phyloP scores from a whole-genome alignment of 1,140 invertebrate genomes.

The Telenomus remus region DNA sequence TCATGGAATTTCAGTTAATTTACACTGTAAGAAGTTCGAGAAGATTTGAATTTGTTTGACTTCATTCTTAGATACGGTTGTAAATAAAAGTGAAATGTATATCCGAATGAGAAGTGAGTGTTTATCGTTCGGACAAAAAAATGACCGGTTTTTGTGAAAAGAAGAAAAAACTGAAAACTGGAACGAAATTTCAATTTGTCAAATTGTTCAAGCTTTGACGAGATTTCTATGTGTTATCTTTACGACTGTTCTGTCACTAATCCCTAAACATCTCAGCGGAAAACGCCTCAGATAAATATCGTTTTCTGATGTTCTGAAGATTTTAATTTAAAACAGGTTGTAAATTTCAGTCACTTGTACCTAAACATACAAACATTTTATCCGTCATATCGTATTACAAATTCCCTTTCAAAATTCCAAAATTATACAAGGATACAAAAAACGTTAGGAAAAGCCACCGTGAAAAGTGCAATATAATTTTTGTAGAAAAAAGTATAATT shows the following conservation, averaged over 20 bases:
- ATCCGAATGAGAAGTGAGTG: too few relatives aligned
- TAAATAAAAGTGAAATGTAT: too few relatives aligned
- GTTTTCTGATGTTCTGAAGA: not conserved
- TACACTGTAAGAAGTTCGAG: too few relatives aligned
- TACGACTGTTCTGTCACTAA: conserved; percentile 7
- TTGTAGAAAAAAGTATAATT: conserved; percentile 13
- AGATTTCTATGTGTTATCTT: conserved; percentile 5
- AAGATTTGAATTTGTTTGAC: too few relatives aligned
- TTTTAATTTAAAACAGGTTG: not conserved
- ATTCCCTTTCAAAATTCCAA: too few relatives aligned
- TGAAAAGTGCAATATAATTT: conserved; percentile 4
- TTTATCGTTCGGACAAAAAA: too few relatives aligned
- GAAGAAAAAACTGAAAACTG: not conserved
- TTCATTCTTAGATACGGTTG: too few relatives aligned
- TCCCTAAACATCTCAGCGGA: conserved; percentile 16
- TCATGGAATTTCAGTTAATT: too few relatives aligned
- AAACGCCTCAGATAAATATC: conserved; percentile 14
- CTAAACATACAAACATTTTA: conserved; percentile 19
- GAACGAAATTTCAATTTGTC: too few relatives aligned
- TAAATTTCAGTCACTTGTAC: conserved; percentile 9
- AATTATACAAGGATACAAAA: too few relatives aligned
- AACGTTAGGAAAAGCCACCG: too few relatives aligned
- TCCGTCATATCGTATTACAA: not conserved
- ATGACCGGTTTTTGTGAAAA: not conserved
- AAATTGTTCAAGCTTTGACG: not conserved